phyloP scores from a whole-genome alignment of 1,140 invertebrate species.

The Lamellibrachia luymesi region DNA sequence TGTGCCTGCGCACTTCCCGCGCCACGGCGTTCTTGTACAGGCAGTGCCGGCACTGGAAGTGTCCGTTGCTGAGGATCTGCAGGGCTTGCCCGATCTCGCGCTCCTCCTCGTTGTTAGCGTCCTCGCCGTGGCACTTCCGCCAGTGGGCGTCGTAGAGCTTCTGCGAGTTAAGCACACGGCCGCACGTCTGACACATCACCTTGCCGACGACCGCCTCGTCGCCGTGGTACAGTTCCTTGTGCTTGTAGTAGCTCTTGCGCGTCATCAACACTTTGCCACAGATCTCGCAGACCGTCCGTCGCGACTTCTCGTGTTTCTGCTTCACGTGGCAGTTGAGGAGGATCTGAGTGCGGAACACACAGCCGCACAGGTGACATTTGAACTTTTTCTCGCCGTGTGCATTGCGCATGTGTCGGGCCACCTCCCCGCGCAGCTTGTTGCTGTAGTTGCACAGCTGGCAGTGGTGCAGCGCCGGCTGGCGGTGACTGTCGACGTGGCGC shows the following conservation, averaged over 20 bases:
- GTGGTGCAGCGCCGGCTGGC: neutral
- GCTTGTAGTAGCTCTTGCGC: neutral
- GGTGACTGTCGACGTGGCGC: conserved; percentile 17
- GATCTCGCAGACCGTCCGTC: neutral
- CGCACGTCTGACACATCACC: conserved; percentile 10
- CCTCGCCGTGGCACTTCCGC: neutral
- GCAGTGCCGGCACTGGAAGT: neutral
- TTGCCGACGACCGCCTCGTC: neutral
- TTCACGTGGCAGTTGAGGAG: conserved; percentile 16
- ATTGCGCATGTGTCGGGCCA: conserved; percentile 12
- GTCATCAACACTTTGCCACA: conserved; percentile 11
- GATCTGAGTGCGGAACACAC: neutral
- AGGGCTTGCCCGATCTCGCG: neutral
- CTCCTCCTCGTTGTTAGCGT: neutral
- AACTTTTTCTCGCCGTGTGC: conserved; percentile 19
- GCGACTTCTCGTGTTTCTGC: conserved; percentile 3
- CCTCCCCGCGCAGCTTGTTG: neutral
- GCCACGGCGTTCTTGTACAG: neutral
- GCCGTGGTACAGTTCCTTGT: neutral
- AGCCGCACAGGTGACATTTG: neutral
- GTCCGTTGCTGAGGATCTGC: neutral
- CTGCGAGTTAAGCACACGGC: neutral
- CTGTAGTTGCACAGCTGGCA: conserved; percentile 13
- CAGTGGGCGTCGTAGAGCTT: neutral
- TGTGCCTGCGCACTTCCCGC: neutral